Evolutionary conservation across 2,113 vertebrate species (phyloP), one percentile per base, ranked within the genome.

Genomic region (Chaetops frenatus): DNA sequence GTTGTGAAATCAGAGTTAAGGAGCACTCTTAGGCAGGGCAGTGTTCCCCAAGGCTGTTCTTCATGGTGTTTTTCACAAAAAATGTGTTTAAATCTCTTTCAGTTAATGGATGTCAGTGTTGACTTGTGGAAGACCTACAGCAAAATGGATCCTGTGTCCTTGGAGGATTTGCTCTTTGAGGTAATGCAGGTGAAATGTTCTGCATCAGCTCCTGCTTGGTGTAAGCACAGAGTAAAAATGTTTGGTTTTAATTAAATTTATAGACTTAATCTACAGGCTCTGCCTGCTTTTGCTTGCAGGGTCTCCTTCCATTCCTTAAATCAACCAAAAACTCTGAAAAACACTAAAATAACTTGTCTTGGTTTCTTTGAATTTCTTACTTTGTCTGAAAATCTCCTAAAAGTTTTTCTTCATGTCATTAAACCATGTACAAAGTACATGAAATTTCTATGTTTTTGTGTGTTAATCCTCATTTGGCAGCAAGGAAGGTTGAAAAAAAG

Each of bases 61-160:
- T 38, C 38, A 38, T 3, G 83, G 2, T 28, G 6, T 8, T 80
- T 47, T 31, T 88, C 12, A 88, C 35, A 29, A 51, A 54, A 54
- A 50, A 4, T 12, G 3, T 25, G 2, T 48, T 90, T 58, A 5
- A 93, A 92, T 95, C 8, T 95, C 28, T 97, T 98, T 3, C 97
- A 99, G 99, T 86, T 99, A 16, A 98, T 99, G 97, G 99, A 99
- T 94, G 98, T 99, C 95, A 99, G 99, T 48, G 97, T 99, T 93
- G 98, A 98, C 88, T 97, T 99, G 27, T 99, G 99, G 99, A 98
- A 97, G 90, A 98, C 98, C 10, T 99, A 99, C 96, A 98, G 97
- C 96, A 98, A 97, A 95, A 98, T 99, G 92, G 99, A 99, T 97
- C 98, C 99, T 7, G 95, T 99, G 92, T 99, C 99, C 86, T 88